These are phyloP conservation scores for Hanleya hanleyi DNA, from an alignment of 2,888 invertebrate species.

Conservation along the genomic window DNA sequence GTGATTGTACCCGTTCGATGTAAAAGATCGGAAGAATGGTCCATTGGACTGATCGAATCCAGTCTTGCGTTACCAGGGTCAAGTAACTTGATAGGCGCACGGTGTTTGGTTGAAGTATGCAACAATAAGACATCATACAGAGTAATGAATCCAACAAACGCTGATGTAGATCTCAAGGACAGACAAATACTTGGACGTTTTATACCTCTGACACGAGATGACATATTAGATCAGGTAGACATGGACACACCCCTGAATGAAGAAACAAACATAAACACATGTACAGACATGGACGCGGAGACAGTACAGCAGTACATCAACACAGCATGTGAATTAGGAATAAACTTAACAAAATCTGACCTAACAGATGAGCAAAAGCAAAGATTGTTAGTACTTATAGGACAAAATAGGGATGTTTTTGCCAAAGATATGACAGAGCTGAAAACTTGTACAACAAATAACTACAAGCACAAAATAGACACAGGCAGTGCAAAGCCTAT, in stretches of 20 bases:
- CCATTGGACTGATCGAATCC: no score
- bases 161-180: not conserved
- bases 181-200: not conserved
- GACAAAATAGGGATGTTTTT: constrained; percentile 12
- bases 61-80: not conserved
- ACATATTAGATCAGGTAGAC: no score
- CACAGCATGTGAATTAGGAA: not conserved
- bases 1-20: no score
- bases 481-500: not conserved
- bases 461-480: not conserved
- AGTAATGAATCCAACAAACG: not conserved
- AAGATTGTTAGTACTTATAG: not conserved
- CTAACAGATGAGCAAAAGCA: not conserved
- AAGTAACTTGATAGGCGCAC: not conserved
- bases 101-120: not conserved
- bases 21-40: no score
- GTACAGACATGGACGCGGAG: no score
- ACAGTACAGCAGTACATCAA: no score
- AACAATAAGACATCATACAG: not conserved
- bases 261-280: no score
- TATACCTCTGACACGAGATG: no score
- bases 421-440: constrained; percentile 9
- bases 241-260: no score
- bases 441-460: not conserved
- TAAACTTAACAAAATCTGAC: not conserved